Evolutionary conservation across 2,888 invertebrate genomes (phyloP), one percentile per base, ranked within the genome.

Genomic region (Exephanes ischioxanthus): DNA sequence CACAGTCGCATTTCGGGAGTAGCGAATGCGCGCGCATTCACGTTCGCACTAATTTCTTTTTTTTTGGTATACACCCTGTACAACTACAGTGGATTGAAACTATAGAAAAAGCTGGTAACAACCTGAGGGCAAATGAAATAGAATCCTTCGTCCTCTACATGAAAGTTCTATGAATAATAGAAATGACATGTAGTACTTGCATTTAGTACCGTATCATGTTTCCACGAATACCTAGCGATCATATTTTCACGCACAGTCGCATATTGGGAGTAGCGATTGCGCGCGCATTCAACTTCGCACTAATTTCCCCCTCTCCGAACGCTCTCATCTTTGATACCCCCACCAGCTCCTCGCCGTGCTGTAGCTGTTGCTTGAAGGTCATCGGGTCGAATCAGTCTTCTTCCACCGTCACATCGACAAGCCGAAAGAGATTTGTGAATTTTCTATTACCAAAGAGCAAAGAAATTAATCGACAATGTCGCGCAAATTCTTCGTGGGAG

Each of bases 401-500:
- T 68, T 73, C 51, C 76, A 61, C 33, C 76, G 67, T 63, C 53
- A 53, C 63, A 41, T 19, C 67, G 30, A 11, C 51, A n/a, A 26
- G n/a, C 30, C 22, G 2, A 22, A 30, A n/a, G 48, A 67, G 33
- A 55, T 19, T 76, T 41, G 19, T n/a, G 53, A 77, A 53, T 16
- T 77, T 67, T 58, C 53, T 3, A 67, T 30, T 37, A n/a, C 26
- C 55, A 51, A 55, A 66, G 41, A 53, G 11, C 58, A 26, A 58
- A 66, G 37, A 48, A 75, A 53, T 63, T 14, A 37, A 58, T 26
- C 16, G 22, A 88, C 71, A 71, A 97, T 97, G 97, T 94, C 95
- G 84, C 97, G 99, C 90, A 98, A 97, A 96, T 99, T 99, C 95
- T 98, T 99, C 93, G 99, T 99, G 92, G 99, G 99, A 90, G 99